These are phyloP conservation scores for Acanthurus lineatus DNA, from an alignment of 2,797 vertebrate species.

Conservation along the genomic window DNA sequence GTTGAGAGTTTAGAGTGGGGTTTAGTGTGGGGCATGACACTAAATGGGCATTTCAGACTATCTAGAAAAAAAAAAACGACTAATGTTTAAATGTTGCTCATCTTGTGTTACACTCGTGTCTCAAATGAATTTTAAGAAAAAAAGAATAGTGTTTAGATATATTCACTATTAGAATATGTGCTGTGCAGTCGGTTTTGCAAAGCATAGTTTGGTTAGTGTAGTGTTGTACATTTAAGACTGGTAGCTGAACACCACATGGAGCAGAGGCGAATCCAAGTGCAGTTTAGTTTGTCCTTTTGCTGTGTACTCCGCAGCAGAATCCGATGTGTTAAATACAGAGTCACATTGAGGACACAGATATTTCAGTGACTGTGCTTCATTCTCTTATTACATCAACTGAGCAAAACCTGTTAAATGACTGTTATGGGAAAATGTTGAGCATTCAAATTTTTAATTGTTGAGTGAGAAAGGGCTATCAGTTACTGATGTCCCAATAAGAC, in stretches of 20 bases:
- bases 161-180: constrained; percentile 83
- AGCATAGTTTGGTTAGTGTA: constrained; percentile 88
- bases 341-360: constrained; percentile 66
- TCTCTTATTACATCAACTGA: constrained; percentile 71
- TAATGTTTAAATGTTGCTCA: constrained; percentile 83
- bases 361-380: constrained; percentile 59
- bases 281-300: constrained; percentile 54
- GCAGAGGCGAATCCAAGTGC: constrained; percentile 57
- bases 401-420: constrained; percentile 71
- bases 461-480: constrained; percentile 65
- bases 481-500: constrained; percentile 69
- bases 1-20: constrained; percentile 59
- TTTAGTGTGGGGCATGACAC: constrained; percentile 71
- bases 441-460: constrained; percentile 72
- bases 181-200: constrained; percentile 91
- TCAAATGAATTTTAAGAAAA: constrained; percentile 79
- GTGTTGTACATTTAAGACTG: constrained; percentile 79
- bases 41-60: constrained; percentile 72
- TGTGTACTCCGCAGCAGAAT: constrained; percentile 60
- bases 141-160: constrained; percentile 85
- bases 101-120: constrained; percentile 80
- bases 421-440: constrained; percentile 74
- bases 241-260: constrained; percentile 62
- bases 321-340: constrained; percentile 59
- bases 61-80: constrained; percentile 37